Base-by-base conservation (phyloP, 1,140 invertebrate species). In the Hylyphantes graminicola region DNA sequence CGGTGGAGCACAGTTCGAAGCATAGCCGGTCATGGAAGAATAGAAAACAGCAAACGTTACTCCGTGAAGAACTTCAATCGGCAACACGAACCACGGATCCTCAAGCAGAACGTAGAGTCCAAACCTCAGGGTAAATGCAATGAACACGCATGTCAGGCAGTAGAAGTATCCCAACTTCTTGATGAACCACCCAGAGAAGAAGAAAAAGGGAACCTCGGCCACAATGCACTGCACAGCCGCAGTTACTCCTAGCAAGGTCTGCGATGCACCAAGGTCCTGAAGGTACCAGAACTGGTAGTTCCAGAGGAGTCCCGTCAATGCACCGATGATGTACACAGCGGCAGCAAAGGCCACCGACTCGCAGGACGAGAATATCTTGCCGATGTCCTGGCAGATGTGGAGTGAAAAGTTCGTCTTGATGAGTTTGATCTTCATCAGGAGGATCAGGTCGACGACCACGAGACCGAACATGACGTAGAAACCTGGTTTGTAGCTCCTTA, bases 161-260 rank as follows among this genome's bases (percentile, higher is more conserved):
- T 94, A 92, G 0, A 94, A 89, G 87, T 97, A 95, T 0, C 96
- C 96, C 2, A 97, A 90, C 88, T 93, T 94, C 86, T 93, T 93
- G 2, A 97, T 90, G 67, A 97, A 93, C 88, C 90, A 91, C 17
- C 95, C 95, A 86, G 95, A 95, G 10, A 95, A 88, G 88, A 96
- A 96, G 90, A 97, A 95, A 87, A 96, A 95, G 1, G 95, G 95
- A 82, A 96, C 89, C 90, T 97, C 95, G 12, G 96, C 96, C 50
- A 93, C 90, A 86, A 97, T 93, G 86, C 94, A 95, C 88, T 96
- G 95, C 70, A 96, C 92, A 3, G 93, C 93, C 87, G 94, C 93
- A 4, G 93, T 93, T 0, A 94, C 87, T 1, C 96, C 96, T 89
- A 97, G 93, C 4, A 97, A 88, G 0, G 95, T 94, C 90, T 97